phyloP scores from a whole-genome alignment of 2,113 vertebrate genomes.

The Probosciger aterrimus region DNA sequence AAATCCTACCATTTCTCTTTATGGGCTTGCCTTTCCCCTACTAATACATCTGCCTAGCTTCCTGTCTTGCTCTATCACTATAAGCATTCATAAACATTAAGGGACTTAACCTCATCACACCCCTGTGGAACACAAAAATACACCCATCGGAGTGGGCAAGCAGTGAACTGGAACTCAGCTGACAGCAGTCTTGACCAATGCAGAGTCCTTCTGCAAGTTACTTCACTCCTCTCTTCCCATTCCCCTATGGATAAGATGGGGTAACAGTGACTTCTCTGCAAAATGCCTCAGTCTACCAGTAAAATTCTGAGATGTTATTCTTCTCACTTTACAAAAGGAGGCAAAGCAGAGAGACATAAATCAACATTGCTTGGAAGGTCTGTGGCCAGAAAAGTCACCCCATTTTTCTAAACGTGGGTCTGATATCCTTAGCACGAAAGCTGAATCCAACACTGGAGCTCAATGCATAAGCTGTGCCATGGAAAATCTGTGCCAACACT shows the following conservation, averaged over 20 bases:
- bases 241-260: not conserved
- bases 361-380: not conserved
- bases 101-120: slow-evolving; percentile 50
- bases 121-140: not conserved
- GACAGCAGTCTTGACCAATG: not conserved
- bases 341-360: not conserved
- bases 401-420: not conserved
- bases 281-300: not conserved
- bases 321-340: not conserved
- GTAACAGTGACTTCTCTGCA: not conserved
- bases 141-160: slow-evolving; percentile 1
- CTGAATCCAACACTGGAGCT: not conserved
- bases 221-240: not conserved
- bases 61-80: slow-evolving; percentile 12
- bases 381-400: not conserved
- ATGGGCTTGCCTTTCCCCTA: not conserved
- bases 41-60: slow-evolving; percentile 31
- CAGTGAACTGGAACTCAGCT: slow-evolving; percentile 40
- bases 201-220: not conserved
- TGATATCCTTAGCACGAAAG: not conserved
- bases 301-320: not conserved
- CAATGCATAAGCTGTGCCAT: not conserved
- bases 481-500: not conserved
- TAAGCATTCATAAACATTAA: slow-evolving; percentile 60
- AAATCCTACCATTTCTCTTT: slow-evolving; percentile 11